Evolutionary conservation across 2,797 vertebrate species (phyloP), one percentile per base, ranked within the genome.

Genomic region (Halcyon smyrnensis): DNA sequence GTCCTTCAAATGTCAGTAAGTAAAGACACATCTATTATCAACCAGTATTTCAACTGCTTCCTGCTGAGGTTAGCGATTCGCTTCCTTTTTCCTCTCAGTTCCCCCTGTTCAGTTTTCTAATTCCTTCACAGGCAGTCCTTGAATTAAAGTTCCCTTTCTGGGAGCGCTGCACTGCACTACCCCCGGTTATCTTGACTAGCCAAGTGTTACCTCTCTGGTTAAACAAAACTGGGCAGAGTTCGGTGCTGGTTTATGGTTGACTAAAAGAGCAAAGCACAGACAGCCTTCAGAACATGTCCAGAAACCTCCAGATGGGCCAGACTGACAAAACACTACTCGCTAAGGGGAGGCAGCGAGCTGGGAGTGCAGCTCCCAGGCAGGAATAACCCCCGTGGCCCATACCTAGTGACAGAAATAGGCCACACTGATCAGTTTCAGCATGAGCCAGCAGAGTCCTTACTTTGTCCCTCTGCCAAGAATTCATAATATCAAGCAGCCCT

Each of bases 391-490:
- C 0, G 15, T 59, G 54, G n/a, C 51, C 94, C 59, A 27, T 32
- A 77, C 56, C 82, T 45, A 83, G 64, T 74, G 95, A 92, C 89
- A 92, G 20, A 96, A 92, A 89, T 85, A 92, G 91, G 87, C 94
- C 87, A 17, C 2, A 4, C 60, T 77, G 93, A 70, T 80, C 81
- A 43, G 46, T 73, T 87, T 83, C 87, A 89, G 84, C 68, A 1
- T 37, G 84, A 95, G 59, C 84, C 45, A 0, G 48, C 63, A 63
- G 48, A 91, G 68, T 57, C 82, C 71, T 80, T 48, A 16, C 39
- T 54, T 89, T 95, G 87, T 83, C 71, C 82, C 0, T 0, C 75
- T 93, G 94, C 87, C 93, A 95, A 74, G 89, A 83, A 85, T 41
- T 83, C 39, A 10, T 18, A 87, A 12, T n/a, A 64, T 74, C 75